phyloP scores from a whole-genome alignment of 2,888 invertebrate genomes.

The Pediacus dermestoides region DNA sequence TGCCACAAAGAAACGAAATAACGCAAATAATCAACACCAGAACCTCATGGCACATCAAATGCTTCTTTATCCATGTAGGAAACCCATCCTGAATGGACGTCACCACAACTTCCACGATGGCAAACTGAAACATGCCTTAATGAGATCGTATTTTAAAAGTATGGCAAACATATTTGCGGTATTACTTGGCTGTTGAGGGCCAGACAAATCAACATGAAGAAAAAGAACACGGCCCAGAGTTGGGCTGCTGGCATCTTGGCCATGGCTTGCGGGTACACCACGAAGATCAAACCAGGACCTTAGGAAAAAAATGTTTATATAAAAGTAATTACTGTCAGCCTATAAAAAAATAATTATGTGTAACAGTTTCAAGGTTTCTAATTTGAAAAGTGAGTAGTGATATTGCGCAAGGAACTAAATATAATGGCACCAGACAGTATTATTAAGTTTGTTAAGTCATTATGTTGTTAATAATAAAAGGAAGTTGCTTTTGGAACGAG shows the following conservation, averaged over 20 bases:
- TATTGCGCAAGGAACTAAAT: too few species aligned
- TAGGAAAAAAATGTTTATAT: too few species aligned
- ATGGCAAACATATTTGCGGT: too few species aligned
- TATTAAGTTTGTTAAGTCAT: too few species aligned
- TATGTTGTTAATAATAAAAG: too few species aligned
- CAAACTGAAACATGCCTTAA: conserved; percentile 65
- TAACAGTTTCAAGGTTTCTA: too few species aligned
- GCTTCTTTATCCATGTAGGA: conserved; percentile 78
- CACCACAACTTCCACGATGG: conserved; percentile 90
- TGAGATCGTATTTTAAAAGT: conserved; percentile 15
- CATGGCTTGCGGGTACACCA: conserved; percentile 90
- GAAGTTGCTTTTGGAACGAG: too few species aligned
- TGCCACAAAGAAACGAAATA: conserved; percentile 77
- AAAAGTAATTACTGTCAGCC: too few species aligned
- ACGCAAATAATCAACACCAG: conserved; percentile 79
- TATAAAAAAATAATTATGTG: too few species aligned
- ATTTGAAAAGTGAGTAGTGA: too few species aligned
- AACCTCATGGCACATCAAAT: conserved; percentile 81
- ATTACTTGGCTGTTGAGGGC: conserved; percentile 83
- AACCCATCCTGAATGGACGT: conserved; percentile 93
- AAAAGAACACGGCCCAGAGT: conserved; percentile 85
- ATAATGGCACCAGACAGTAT: too few species aligned
- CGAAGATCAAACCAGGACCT: conserved; percentile 84
- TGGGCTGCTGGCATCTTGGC: conserved; percentile 90
- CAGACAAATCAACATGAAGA: conserved; percentile 85